Base-by-base conservation (phyloP, 2,797 vertebrate species). In the Leptodactylus fallax region DNA sequence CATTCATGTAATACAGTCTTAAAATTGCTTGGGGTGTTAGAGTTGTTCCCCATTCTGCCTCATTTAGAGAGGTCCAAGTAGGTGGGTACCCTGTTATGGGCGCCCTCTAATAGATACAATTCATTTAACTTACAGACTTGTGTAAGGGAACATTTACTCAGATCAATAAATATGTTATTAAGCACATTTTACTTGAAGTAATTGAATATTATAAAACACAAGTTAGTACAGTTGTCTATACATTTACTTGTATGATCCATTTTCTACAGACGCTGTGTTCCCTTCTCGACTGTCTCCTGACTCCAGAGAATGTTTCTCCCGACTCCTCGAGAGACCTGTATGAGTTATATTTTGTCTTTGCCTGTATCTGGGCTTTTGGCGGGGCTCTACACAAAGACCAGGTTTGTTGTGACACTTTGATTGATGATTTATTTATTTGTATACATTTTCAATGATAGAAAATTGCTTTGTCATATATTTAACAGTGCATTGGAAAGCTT, bases 331-430 rank as follows among this genome's bases (percentile, higher is more conserved):
- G 95, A 85, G 96, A 97, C 60, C 90, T 96, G 12, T 96, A 95
- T 21, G 96, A 97, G 91, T 94, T 93, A 5, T 97, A 96, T 91
- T 97, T 97, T 93, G 94, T 94, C 77, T 97, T 97, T 87, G 95
- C 96, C 74, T 97, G 95, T 90, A 94, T 98, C 87, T 98, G 96
- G 96, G 95, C 93, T 1, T 97, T 98, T 85, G 96, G 95, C 85
- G 97, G 96, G 5, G 92, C 91, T 0, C 91, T 96, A 60, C 92
- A 92, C 90, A 95, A 95, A 91, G 96, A 97, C 90, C 96, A 97
- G 94, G 96, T 98, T 83, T 86, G 88, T 61, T 76, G n/a, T 80
- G 47, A 56, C 10, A 79, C 3, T 45, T 82, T 36, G 58, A 56
- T 17, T 72, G 79, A 61, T 47, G 79, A 65, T 81, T 81, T 72